These are phyloP conservation scores for Muscicapa striata DNA, from an alignment of 2,797 vertebrate species.

Conservation along the genomic window DNA sequence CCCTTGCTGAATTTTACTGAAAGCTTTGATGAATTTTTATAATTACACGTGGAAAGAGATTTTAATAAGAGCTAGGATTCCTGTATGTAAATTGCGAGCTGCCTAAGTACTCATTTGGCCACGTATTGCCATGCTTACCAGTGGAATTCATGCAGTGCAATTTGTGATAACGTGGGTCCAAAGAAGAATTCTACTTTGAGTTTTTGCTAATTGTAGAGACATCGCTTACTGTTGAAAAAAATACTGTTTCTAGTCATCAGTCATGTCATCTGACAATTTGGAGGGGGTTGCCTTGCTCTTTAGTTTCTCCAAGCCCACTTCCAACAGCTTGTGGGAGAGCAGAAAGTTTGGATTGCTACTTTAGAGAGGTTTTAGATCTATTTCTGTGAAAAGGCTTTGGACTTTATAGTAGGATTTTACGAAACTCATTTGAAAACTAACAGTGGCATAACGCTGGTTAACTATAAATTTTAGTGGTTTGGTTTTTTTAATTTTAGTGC, in stretches of 20 bases:
- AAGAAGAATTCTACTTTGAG: not conserved
- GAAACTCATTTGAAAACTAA: not conserved
- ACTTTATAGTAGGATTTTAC: not conserved
- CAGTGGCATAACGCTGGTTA: not conserved
- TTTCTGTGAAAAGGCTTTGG: not conserved
- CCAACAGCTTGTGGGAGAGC: not conserved
- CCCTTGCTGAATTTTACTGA: not conserved
- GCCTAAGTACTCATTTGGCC: not conserved
- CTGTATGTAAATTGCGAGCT: not conserved
- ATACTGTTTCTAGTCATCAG: not conserved
- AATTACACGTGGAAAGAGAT: not conserved
- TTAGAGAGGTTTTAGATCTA: not conserved
- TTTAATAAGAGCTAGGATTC: not conserved
- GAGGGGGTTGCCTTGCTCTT: not conserved
- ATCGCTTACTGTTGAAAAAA: not conserved
- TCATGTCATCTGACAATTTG: not conserved
- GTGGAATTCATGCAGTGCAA: not conserved
- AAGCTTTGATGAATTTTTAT: not conserved
- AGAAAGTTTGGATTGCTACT: not conserved
- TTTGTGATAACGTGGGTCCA: not conserved
- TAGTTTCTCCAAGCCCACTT: not conserved
- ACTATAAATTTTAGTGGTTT: not conserved
- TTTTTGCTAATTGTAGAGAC: not conserved
- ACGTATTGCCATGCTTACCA: fast-evolving
- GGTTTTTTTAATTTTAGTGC: not conserved